These are phyloP conservation scores for Acanthosepion esculentum DNA, from an alignment of 2,888 invertebrate genomes.

Conservation along the genomic window DNA sequence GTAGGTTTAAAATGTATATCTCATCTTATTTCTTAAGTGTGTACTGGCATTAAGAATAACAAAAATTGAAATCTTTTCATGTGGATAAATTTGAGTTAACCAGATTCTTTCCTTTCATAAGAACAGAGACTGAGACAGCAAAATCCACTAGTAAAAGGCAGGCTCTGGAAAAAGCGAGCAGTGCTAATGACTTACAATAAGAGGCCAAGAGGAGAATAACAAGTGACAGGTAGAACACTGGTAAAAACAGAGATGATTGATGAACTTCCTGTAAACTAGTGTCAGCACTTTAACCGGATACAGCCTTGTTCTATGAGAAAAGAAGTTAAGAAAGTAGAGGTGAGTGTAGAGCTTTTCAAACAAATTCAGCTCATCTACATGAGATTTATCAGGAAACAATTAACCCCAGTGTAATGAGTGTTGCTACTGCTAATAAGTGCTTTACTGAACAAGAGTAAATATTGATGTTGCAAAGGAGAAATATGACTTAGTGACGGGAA, in stretches of 20 bases:
- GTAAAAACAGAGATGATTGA: conserved; percentile 21
- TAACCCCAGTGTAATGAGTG: background rate
- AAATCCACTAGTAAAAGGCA: background rate
- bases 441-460: background rate
- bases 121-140: background rate
- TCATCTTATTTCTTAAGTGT: too few relatives aligned
- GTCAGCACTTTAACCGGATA: background rate
- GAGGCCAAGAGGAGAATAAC: background rate
- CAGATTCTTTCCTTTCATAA: background rate
- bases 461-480: conserved; percentile 21
- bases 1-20: too few relatives aligned
- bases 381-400: background rate
- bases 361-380: background rate
- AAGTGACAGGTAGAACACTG: conserved; percentile 16
- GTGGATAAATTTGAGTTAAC: background rate
- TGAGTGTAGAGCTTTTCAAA: background rate
- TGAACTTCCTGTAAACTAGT: conserved; percentile 11
- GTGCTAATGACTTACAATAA: background rate
- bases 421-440: background rate
- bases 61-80: too few relatives aligned
- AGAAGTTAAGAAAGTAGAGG: background rate
- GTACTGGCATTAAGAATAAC: too few relatives aligned
- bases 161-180: background rate
- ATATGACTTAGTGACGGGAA: background rate
- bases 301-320: background rate